These are phyloP conservation scores for Zaprionus davidi DNA, from an alignment of 1,140 invertebrate species.

Conservation along the genomic window DNA sequence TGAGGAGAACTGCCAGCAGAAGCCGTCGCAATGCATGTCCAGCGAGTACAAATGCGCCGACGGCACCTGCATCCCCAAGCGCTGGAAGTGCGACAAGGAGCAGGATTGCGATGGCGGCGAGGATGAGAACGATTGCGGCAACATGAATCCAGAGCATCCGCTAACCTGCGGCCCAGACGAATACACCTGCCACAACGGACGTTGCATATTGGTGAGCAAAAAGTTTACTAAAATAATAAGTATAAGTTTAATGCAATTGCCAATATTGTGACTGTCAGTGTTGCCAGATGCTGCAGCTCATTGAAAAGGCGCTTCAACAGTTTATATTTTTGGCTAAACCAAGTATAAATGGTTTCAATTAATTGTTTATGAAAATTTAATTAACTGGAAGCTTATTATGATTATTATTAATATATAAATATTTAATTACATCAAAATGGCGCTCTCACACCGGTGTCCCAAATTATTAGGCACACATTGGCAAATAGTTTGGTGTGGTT, in stretches of 20 bases:
- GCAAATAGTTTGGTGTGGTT: neutral
- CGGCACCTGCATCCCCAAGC: slow-evolving; percentile 90
- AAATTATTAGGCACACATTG: neutral
- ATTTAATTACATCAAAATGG: no score
- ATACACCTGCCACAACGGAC: slow-evolving; percentile 88
- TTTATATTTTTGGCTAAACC: neutral
- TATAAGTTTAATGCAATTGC: no score
- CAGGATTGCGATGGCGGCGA: slow-evolving; percentile 92
- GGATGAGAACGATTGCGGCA: slow-evolving; percentile 90
- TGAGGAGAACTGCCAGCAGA: slow-evolving; percentile 89
- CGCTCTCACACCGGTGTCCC: no score
- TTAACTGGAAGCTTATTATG: no score
- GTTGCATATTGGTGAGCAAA: slow-evolving; percentile 88
- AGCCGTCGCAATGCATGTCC: slow-evolving; percentile 77
- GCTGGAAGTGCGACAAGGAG: slow-evolving; percentile 91
- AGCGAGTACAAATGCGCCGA: slow-evolving; percentile 86
- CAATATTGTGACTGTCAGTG: neutral
- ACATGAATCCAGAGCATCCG: slow-evolving; percentile 85
- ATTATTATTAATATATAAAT: no score
- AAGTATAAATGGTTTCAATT: no score
- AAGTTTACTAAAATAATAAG: neutral
- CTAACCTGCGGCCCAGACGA: slow-evolving; percentile 89
- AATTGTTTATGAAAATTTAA: neutral
- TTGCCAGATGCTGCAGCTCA: neutral
- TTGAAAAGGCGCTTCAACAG: neutral